Conservation (phyloP, 2,797 vertebrate genomes). For the Sebastes oblongus region DNA sequence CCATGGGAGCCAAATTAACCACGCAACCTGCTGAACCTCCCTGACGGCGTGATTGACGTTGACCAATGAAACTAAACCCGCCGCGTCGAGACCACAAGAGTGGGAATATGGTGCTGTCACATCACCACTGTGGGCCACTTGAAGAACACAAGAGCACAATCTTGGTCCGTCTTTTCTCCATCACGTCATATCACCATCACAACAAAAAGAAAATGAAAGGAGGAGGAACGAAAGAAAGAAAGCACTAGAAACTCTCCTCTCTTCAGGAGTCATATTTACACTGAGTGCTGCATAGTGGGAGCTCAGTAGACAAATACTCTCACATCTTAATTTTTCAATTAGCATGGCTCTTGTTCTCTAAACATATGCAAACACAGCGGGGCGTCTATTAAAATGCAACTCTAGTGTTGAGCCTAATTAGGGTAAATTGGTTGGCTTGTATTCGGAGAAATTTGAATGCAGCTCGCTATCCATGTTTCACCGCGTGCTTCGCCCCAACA, state of each 20-base stretch:
- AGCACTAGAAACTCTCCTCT: constrained; percentile 32
- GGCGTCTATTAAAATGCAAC: constrained; percentile 84
- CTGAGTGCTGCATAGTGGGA: constrained; percentile 66
- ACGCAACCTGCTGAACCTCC: constrained; percentile 25
- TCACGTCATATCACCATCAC: background rate
- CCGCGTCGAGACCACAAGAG: background rate
- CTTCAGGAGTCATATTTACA: constrained; percentile 60
- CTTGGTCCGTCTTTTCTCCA: background rate
- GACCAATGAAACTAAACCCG: constrained; percentile 30
- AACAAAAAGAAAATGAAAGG: background rate
- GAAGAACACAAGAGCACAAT: background rate
- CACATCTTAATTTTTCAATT: constrained; percentile 88
- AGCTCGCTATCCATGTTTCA: constrained; percentile 65
- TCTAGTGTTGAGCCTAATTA: constrained; percentile 84
- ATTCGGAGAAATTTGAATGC: constrained; percentile 77
- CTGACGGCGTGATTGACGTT: constrained; percentile 28
- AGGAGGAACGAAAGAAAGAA: background rate
- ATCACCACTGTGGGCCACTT: background rate
- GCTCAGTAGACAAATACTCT: constrained; percentile 78
- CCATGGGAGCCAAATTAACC: constrained; percentile 52
- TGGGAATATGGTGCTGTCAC: background rate
- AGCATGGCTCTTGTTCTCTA: constrained; percentile 82
- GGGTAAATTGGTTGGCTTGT: constrained; percentile 83
- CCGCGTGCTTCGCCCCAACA: constrained; percentile 58
- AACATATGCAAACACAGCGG: constrained; percentile 86